Percentiles rank a stretch among this genome's conserved stretches.
These are phyloP conservation scores for Lathronympha strigana DNA, from an alignment of 2,888 invertebrate species.

Conservation along the genomic window DNA sequence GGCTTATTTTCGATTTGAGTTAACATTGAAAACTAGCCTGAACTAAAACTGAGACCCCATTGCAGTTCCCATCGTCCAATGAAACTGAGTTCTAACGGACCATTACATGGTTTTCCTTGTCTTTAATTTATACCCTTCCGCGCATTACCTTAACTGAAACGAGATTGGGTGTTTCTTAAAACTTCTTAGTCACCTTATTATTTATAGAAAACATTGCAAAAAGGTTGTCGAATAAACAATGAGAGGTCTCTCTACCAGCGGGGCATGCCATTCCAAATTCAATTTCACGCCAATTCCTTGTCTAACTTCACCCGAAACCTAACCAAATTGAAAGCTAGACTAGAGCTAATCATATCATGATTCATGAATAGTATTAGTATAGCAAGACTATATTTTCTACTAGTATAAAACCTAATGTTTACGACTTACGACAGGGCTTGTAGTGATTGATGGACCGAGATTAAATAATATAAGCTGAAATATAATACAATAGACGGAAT, in stretches of 20 bases:
- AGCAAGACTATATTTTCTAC: not conserved
- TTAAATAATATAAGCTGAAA: conserved; percentile 21
- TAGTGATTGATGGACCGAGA: conserved; percentile 21
- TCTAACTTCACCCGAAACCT: not conserved
- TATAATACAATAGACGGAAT: conserved; percentile 18
- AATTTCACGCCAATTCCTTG: conserved; percentile 19
- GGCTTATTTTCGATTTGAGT: too few species aligned
- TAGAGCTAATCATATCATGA: not conserved
- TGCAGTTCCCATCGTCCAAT: too few species aligned
- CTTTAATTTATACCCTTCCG: too few species aligned
- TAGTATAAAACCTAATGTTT: conserved; percentile 1
- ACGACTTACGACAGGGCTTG: conserved; percentile 6
- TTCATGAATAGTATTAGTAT: not conserved
- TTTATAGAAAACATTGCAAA: conserved; percentile 8
- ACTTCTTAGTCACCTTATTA: not conserved
- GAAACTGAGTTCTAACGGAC: too few species aligned
- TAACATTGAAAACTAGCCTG: too few species aligned
- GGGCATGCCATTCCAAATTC: conserved; percentile 9
- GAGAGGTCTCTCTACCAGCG: not conserved
- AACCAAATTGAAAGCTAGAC: conserved; percentile 3
- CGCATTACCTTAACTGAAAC: not conserved
- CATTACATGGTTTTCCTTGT: too few species aligned
- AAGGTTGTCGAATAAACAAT: conserved; percentile 3
- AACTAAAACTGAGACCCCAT: too few species aligned
- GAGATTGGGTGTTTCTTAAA: not conserved